phyloP scores from a whole-genome alignment of 1,140 invertebrate species.

The Lepeophtheirus salmonis region DNA sequence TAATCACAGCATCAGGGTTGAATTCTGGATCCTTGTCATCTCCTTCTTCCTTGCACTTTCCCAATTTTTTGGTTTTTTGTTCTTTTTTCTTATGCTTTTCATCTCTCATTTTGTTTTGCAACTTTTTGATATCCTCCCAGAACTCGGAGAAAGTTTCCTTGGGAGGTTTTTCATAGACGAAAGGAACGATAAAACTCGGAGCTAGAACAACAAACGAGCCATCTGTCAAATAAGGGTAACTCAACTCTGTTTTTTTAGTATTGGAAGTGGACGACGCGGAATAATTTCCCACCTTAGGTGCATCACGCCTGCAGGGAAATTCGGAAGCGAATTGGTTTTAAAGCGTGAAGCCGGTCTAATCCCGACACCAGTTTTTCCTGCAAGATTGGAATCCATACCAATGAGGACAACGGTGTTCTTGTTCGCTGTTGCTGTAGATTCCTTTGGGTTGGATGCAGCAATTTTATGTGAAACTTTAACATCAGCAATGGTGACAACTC shows the following conservation, averaged over 20 bases:
- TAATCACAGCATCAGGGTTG: slow-evolving; percentile 13
- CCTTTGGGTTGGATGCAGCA: slow-evolving; percentile 1
- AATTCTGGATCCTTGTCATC: slow-evolving; percentile 19
- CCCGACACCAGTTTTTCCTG: slow-evolving; percentile 4
- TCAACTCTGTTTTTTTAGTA: background rate
- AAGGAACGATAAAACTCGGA: slow-evolving; percentile 72
- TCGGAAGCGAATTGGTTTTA: background rate
- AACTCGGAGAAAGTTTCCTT: slow-evolving; percentile 53
- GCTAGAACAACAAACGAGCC: slow-evolving; percentile 77
- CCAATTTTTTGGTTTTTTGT: slow-evolving; percentile 33
- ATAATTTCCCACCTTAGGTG: slow-evolving; percentile 2
- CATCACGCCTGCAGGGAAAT: slow-evolving; percentile 5
- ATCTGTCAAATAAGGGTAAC: slow-evolving; percentile 40
- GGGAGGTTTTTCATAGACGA: slow-evolving; percentile 73
- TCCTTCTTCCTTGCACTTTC: slow-evolving; percentile 24
- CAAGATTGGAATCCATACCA: slow-evolving; percentile 7
- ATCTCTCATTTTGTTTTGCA: slow-evolving; percentile 16
- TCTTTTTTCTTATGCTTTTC: slow-evolving; percentile 35
- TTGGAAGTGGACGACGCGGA: background rate
- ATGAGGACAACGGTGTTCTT: background rate
- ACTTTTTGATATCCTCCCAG: slow-evolving; percentile 19
- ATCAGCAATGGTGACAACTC: slow-evolving; percentile 14
- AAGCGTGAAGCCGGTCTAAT: slow-evolving; percentile 5
- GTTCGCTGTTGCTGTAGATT: background rate
- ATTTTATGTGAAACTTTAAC: background rate